Evolutionary conservation across 2,797 vertebrate species (phyloP).

Genomic region (Fistularia tabacaria): DNA sequence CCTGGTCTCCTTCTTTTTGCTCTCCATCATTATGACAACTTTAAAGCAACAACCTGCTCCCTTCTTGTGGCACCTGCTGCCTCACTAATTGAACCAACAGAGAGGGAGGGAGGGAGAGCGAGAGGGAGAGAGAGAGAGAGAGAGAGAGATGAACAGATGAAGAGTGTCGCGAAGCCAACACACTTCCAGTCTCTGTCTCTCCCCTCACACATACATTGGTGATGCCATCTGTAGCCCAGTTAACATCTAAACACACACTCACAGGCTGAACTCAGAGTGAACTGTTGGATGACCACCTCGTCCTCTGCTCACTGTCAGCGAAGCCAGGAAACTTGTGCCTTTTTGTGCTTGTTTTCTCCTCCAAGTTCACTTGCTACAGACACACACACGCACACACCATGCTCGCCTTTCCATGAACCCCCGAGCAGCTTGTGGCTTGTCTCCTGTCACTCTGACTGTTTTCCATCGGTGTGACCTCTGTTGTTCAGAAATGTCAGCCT

Average conservation of each 20-base stretch:
- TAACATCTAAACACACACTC: conserved; percentile 27
- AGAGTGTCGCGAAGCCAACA: conserved; percentile 10
- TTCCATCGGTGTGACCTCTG: conserved; percentile 41
- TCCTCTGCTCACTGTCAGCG: conserved; percentile 58
- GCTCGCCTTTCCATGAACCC: conserved; percentile 59
- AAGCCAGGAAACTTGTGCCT: conserved; percentile 36
- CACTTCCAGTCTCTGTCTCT: conserved; percentile 33
- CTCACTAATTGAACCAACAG: conserved; percentile 57
- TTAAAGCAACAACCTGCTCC: conserved; percentile 61
- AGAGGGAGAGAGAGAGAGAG: too few species aligned
- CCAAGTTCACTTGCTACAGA: conserved; percentile 17
- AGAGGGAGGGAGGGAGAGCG: conserved; percentile 5
- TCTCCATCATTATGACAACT: conserved; percentile 60
- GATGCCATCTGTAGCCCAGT: conserved; percentile 58
- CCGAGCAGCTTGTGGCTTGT: conserved; percentile 42
- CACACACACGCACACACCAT: conserved; percentile 1
- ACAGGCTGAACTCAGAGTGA: conserved; percentile 60
- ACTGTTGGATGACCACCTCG: conserved; percentile 45
- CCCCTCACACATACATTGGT: conserved; percentile 20
- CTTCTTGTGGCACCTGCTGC: conserved; percentile 65
- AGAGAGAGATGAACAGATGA: too few species aligned
- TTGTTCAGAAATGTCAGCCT: conserved; percentile 26
- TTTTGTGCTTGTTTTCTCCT: conserved; percentile 56
- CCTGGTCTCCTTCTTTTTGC: conserved; percentile 15
- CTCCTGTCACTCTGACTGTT: conserved; percentile 29